Base-by-base conservation (phyloP, 35 echinoderm and acorn worm species). In the Acanthaster planci region DNA sequence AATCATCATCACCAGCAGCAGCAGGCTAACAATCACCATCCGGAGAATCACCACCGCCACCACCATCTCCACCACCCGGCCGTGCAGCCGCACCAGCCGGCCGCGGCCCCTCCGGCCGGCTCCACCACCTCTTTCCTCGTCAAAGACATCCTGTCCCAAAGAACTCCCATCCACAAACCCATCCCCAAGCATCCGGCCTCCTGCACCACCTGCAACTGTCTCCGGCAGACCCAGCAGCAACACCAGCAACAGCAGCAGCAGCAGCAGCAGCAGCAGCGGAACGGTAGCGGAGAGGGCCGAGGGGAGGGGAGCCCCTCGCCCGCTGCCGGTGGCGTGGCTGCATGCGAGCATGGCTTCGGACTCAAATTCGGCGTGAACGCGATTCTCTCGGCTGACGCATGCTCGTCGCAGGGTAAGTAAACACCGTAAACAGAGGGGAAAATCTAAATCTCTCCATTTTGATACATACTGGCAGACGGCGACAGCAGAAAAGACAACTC, bases 151-250 rank as follows among this genome's bases (percentile, higher is more conserved):
- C 81, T 95, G 0, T 90, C 93, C 0, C 67, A 90, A 2, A 26
- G 84, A 42, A 87, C 80, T 29, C 88, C 93, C 7, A 86, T 95
- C 6, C 93, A 95, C 21, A 90, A 91, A 81, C 93, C 93, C 54
- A 91, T 95, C 76, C 88, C 93, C 8, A 83, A 82, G 26, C 93
- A 95, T 51, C 88, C 89, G 7, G 82, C 93, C 5, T 95, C 93
- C 0, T 95, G 93, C 79, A 84, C 89, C 9, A 91, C 88, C 38
- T 95, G 93, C 40, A 90, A 91, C 21, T 95, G 93, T 57, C 60
- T 91, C n/a, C 52, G 85, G 10, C 93, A 91, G 52, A 17, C 76
- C 1, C 40, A 90, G 60, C 35, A 80, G 19, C 21, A 77, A 42
- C 35, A 80, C 7, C 21, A 77, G 60, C 30, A 57, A 36, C 55